These are phyloP conservation scores for Pleuronectes platessa DNA, from an alignment of 2,113 vertebrate species.

Conservation along the genomic window DNA sequence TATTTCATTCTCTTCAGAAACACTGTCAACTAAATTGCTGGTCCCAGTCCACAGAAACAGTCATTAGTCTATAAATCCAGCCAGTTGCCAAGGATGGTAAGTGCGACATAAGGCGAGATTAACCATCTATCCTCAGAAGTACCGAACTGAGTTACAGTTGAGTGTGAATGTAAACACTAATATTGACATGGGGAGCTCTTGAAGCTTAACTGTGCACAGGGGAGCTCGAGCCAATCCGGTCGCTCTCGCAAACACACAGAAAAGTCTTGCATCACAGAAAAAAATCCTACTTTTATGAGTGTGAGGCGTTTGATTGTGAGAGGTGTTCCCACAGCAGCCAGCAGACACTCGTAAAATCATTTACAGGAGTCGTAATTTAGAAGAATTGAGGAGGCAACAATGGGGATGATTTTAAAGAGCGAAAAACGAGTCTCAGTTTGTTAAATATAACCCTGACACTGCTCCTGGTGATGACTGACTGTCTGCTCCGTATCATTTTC, in stretches of 20 bases:
- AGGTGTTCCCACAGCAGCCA: constrained; percentile 26
- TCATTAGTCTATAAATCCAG: constrained; percentile 73
- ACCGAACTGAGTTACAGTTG: constrained; percentile 67
- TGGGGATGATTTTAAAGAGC: constrained; percentile 3
- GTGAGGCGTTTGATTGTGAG: constrained; percentile 30
- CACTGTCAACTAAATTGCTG: constrained; percentile 64
- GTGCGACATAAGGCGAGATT: constrained; percentile 68
- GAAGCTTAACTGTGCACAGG: constrained; percentile 64
- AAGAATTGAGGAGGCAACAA: not conserved
- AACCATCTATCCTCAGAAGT: constrained; percentile 67
- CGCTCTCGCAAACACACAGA: constrained; percentile 36
- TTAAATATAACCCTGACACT: constrained; percentile 13
- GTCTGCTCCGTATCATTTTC: constrained; percentile 22
- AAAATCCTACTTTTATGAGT: constrained; percentile 13
- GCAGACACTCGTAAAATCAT: constrained; percentile 33
- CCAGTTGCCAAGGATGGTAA: constrained; percentile 71
- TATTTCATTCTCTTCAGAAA: constrained; percentile 46
- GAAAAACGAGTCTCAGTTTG: not conserved
- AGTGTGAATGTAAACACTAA: constrained; percentile 72
- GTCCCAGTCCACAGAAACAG: constrained; percentile 55
- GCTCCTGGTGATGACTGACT: not conserved
- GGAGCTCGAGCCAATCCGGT: constrained; percentile 48
- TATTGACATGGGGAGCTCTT: constrained; percentile 66
- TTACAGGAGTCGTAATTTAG: constrained; percentile 23
- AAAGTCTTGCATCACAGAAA: constrained; percentile 17